Conservation (phyloP, 2,113 vertebrate genomes). For the Hucho hucho region DNA sequence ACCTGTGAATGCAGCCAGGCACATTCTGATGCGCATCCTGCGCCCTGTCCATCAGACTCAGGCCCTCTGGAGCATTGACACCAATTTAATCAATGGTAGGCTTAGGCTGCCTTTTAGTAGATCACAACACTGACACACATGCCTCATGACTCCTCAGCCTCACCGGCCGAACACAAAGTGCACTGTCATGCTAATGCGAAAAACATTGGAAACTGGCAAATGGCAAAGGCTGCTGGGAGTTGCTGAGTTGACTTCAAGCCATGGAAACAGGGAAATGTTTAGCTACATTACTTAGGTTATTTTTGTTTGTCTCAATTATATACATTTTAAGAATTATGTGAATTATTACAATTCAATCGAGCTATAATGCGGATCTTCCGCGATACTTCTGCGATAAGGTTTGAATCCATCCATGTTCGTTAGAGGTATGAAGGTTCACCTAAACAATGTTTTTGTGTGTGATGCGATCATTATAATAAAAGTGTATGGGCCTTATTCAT, state of each 20-base stretch:
- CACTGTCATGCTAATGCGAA: conserved; percentile 65
- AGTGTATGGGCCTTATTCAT: no score
- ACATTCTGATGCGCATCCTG: conserved; percentile 33
- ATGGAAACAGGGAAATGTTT: neutral
- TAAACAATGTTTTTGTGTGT: no score
- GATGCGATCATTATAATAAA: no score
- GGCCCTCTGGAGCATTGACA: conserved; percentile 38
- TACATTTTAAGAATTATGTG: no score
- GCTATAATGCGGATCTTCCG: no score
- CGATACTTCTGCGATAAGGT: no score
- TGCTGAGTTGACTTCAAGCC: no score
- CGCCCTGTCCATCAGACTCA: conserved; percentile 43
- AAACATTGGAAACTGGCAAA: conserved; percentile 18
- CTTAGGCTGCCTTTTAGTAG: conserved; percentile 53
- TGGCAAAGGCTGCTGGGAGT: conserved; percentile 12
- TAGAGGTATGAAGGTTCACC: no score
- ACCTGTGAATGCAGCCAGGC: conserved; percentile 19
- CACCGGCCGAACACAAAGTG: conserved; percentile 38
- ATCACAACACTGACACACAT: conserved; percentile 30
- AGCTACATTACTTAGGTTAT: no score
- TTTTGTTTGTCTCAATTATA: no score
- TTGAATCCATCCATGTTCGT: no score
- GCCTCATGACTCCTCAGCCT: conserved; percentile 10
- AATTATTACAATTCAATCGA: no score
- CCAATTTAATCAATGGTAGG: conserved; percentile 55